phyloP scores from a whole-genome alignment of 2,888 invertebrate genomes.

The Asteroscopus sphinx region DNA sequence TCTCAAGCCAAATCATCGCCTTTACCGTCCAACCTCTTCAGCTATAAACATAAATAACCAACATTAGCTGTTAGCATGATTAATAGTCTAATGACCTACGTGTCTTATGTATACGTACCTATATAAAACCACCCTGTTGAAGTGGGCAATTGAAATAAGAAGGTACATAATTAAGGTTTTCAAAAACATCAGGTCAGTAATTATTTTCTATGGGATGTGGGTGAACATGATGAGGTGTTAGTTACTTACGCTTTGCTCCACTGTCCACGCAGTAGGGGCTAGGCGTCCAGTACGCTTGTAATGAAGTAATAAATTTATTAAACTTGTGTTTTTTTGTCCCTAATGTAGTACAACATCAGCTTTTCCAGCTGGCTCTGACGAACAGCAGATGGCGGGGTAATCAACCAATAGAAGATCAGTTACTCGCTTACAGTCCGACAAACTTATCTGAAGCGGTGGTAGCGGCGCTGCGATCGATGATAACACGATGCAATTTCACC shows the following conservation, averaged over 20 bases:
- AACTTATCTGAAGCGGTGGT: too few relatives aligned
- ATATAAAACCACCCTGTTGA: conserved; percentile 46
- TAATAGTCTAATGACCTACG: too few relatives aligned
- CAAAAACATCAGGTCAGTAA: conserved; percentile 18
- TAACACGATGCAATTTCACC: too few relatives aligned
- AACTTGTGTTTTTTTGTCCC: too few relatives aligned
- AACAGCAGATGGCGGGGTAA: not conserved
- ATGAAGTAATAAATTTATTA: conserved; percentile 46
- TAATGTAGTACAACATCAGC: too few relatives aligned
- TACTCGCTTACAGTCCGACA: too few relatives aligned
- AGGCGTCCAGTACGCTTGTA: conserved; percentile 87
- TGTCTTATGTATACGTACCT: conserved; percentile 35
- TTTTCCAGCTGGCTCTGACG: not conserved
- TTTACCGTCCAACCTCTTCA: conserved; percentile 86
- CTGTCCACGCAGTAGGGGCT: conserved; percentile 85
- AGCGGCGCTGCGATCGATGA: too few relatives aligned
- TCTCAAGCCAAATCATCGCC: conserved; percentile 85
- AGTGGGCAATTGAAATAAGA: conserved; percentile 44
- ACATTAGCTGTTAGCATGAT: conserved; percentile 5
- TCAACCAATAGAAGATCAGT: too few relatives aligned
- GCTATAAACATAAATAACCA: conserved; percentile 66
- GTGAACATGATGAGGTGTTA: conserved; percentile 11
- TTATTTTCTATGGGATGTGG: conserved; percentile 11
- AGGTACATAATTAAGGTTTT: conserved; percentile 41
- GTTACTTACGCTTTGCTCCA: conserved; percentile 84